Conservation (phyloP, 2,888 invertebrate genomes). For the Chromoteleia sp. region DNA sequence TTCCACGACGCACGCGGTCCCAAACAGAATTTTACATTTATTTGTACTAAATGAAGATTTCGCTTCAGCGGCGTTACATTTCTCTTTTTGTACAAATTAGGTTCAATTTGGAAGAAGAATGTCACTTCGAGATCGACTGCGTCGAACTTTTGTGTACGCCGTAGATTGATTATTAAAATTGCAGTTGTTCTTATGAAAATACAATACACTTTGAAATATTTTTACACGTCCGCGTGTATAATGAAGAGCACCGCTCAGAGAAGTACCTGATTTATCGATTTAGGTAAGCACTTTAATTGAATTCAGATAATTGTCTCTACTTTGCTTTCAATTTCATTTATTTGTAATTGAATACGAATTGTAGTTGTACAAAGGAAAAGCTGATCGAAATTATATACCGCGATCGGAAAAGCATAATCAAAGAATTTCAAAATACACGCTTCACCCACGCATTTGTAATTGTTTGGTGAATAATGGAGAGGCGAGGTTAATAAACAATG, state of each 20-base stretch:
- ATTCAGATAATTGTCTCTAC: neutral
- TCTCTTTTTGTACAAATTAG: constrained; percentile 18
- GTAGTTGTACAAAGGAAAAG: too few relatives aligned
- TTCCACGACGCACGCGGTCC: constrained; percentile 23
- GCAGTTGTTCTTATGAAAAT: constrained; percentile 32
- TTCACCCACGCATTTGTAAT: too few relatives aligned
- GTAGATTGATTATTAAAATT: constrained; percentile 5
- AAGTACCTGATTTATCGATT: constrained; percentile 2
- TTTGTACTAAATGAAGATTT: constrained; percentile 26
- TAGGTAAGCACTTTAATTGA: constrained; percentile 6
- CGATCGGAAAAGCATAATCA: too few relatives aligned
- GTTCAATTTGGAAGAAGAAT: constrained; percentile 9
- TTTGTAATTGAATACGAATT: neutral
- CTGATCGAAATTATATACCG: too few relatives aligned
- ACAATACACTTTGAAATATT: constrained; percentile 21
- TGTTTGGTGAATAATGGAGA: too few relatives aligned
- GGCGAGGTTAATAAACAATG: too few relatives aligned
- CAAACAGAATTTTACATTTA: constrained; percentile 12
- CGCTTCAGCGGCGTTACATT: neutral
- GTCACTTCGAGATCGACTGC: constrained; percentile 37
- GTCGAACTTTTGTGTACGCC: constrained; percentile 11
- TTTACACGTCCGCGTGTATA: constrained; percentile 19
- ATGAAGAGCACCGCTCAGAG: neutral
- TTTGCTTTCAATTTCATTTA: neutral
- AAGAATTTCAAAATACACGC: too few relatives aligned